A percentile compares a stretch with the other conserved stretches of the same genome.
Evolutionary conservation across 2,888 invertebrate genomes (phyloP).

Genomic region (Dicycla oo): DNA sequence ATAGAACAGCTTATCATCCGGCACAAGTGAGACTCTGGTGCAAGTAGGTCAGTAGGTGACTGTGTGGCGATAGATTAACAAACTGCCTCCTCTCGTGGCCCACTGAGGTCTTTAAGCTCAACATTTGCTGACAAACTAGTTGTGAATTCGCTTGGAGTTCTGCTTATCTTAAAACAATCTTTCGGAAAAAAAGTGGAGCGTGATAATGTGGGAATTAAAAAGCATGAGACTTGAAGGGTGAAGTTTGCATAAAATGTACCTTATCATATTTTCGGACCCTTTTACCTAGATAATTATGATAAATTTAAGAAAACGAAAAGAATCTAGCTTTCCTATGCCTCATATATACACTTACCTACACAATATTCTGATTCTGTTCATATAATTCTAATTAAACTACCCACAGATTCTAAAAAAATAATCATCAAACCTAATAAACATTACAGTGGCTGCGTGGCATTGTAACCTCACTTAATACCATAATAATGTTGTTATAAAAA

Average conservation of each 20-base stretch:
- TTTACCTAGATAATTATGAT: neutral
- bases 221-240: slow-evolving; percentile 13
- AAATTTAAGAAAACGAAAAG: neutral
- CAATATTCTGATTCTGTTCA: neutral
- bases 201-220: slow-evolving; percentile 42
- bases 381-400: neutral
- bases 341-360: neutral
- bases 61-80: slow-evolving; percentile 66
- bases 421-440: neutral
- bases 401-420: neutral
- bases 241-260: neutral
- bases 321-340: neutral
- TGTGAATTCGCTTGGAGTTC: slow-evolving; percentile 56
- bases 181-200: slow-evolving; percentile 31
- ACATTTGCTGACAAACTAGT: slow-evolving; percentile 62
- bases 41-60: slow-evolving; percentile 63
- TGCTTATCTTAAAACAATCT: slow-evolving; percentile 61
- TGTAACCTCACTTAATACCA: neutral
- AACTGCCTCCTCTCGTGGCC: slow-evolving; percentile 56
- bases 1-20: slow-evolving; percentile 60
- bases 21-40: slow-evolving; percentile 57
- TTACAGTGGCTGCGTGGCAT: neutral
- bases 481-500: slow-evolving; percentile 19
- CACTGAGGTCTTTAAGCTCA: slow-evolving; percentile 54
- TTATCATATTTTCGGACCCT: neutral